A percentile compares a stretch with the other conserved stretches of the same genome.
These are phyloP conservation scores for Alectura lathami DNA, from an alignment of 2,113 vertebrate genomes.

Conservation along the genomic window DNA sequence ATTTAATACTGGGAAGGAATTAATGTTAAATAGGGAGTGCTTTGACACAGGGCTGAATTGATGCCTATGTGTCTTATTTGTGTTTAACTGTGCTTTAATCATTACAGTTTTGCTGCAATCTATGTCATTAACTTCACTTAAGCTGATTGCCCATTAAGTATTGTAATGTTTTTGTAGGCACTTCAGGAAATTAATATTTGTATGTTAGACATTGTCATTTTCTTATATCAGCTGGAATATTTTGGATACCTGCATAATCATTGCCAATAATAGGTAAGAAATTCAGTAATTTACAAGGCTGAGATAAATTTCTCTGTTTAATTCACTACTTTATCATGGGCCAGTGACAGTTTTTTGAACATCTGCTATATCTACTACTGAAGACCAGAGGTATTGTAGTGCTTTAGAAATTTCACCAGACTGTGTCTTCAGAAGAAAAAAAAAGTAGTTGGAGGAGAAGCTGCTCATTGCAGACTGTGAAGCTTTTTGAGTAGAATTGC, in stretches of 20 bases:
- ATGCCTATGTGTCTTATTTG: not conserved
- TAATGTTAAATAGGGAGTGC: not conserved
- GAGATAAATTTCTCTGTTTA: not conserved
- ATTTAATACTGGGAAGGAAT: not conserved
- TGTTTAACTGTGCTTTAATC: not conserved
- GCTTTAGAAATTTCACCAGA: not conserved
- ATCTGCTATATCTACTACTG: not conserved
- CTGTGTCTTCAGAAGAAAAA: not conserved
- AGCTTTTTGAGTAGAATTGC: not conserved
- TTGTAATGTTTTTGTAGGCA: not conserved
- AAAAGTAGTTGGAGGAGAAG: not conserved
- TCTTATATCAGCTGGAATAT: not conserved
- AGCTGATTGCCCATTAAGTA: not conserved
- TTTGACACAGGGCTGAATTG: constrained; percentile 5
- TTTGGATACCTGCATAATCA: not conserved
- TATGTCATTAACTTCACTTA: not conserved
- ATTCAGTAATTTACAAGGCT: not conserved
- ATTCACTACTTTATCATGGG: not conserved
- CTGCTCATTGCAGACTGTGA: not conserved
- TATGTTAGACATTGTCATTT: not conserved
- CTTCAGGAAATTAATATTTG: not conserved
- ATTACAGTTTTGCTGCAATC: not conserved
- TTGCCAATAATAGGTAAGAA: not conserved
- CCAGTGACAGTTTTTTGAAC: not conserved
- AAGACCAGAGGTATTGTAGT: not conserved